phyloP scores from a whole-genome alignment of 2,797 vertebrate species.

The Semaprochilodus insignis region DNA sequence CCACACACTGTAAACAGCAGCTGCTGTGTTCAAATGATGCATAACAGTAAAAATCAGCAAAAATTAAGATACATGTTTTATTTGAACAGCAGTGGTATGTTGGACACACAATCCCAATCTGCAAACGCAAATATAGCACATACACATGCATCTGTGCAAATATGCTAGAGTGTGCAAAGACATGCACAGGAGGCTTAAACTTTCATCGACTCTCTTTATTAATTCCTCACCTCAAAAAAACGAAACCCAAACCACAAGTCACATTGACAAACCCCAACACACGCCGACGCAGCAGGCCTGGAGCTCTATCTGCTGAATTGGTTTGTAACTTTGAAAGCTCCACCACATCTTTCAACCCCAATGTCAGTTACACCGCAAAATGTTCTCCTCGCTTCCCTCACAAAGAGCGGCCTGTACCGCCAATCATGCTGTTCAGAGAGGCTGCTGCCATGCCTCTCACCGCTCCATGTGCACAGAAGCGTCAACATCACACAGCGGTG shows the following conservation, averaged over 20 bases:
- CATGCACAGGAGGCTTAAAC: background rate
- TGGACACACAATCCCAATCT: no score
- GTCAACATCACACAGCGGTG: background rate
- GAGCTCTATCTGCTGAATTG: constrained; percentile 38
- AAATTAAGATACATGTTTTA: no score
- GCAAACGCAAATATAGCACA: no score
- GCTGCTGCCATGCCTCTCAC: background rate
- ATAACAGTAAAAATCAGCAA: no score
- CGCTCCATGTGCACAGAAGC: background rate
- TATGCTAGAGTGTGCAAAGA: no score
- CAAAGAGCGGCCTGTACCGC: constrained; percentile 5
- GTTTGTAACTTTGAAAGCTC: constrained; percentile 25
- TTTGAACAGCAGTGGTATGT: no score
- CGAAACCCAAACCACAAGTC: background rate
- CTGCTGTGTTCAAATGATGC: no score
- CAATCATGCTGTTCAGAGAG: constrained; percentile 5
- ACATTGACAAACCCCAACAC: background rate
- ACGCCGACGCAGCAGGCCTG: background rate
- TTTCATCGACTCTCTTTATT: background rate
- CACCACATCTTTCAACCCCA: constrained; percentile 1
- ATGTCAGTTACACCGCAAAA: background rate
- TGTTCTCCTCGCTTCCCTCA: constrained; percentile 12
- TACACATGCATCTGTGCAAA: background rate
- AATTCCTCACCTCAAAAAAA: background rate
- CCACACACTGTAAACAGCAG: no score